phyloP scores from a whole-genome alignment of 2,797 vertebrate species.

The Momotus momota region DNA sequence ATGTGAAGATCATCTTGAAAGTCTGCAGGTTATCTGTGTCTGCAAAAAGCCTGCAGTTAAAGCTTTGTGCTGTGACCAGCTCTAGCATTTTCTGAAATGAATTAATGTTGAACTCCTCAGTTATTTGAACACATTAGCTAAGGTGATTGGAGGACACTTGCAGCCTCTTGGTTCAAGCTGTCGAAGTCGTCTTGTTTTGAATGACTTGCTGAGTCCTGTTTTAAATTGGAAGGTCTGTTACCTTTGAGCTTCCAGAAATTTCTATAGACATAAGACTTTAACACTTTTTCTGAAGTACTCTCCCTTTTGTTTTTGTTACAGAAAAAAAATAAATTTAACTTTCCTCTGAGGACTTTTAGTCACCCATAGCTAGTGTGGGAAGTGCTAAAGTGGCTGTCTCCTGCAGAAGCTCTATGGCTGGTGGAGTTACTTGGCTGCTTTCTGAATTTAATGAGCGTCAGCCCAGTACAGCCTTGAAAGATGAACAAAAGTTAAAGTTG shows the following conservation, averaged over 20 bases:
- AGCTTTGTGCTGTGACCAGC: not conserved
- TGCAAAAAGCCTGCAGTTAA: not conserved
- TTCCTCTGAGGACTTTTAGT: slow-evolving; percentile 42
- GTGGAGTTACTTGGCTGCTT: slow-evolving; percentile 34
- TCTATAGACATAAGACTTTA: not conserved
- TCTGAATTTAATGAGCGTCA: slow-evolving; percentile 35
- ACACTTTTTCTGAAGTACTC: not conserved
- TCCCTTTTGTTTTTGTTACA: not conserved
- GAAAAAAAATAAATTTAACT: not conserved
- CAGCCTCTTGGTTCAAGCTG: not conserved
- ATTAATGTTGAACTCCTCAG: not conserved
- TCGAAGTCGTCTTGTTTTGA: not conserved
- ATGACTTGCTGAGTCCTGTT: not conserved
- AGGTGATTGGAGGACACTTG: not conserved
- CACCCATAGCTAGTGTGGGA: slow-evolving; percentile 33
- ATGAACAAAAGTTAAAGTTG: not conserved
- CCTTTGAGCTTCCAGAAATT: slow-evolving; percentile 6
- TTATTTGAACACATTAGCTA: not conserved
- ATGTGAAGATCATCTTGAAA: not conserved
- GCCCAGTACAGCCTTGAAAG: not conserved
- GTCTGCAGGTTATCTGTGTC: not conserved
- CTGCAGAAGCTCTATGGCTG: not conserved
- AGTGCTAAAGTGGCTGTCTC: slow-evolving; percentile 38
- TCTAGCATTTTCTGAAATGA: not conserved
- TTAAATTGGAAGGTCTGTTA: not conserved